phyloP scores from a whole-genome alignment of 2,888 invertebrate species.

The Oeneis ivallda region DNA sequence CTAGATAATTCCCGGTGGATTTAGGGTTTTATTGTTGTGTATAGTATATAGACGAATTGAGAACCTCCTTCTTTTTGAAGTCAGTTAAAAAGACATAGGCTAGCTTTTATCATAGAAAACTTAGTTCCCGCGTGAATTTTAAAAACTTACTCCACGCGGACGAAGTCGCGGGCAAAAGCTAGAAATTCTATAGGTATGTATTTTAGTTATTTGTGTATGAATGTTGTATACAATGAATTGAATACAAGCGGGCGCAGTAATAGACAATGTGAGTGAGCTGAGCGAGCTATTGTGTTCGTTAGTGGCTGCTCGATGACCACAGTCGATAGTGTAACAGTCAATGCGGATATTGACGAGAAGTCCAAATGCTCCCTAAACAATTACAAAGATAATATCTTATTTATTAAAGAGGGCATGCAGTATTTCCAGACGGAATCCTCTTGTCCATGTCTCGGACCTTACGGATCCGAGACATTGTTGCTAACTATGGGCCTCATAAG shows the following conservation, averaged over 20 bases:
- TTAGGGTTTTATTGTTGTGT: not conserved
- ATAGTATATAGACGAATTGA: too few species aligned
- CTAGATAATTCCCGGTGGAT: not conserved
- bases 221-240: slow-evolving; percentile 10
- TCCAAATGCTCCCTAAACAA: not conserved
- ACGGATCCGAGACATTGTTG: too few species aligned
- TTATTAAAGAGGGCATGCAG: not conserved
- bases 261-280: slow-evolving; percentile 5
- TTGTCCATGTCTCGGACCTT: too few species aligned
- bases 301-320: slow-evolving; percentile 4
- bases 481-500: too few species aligned
- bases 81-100: too few species aligned
- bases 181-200: too few species aligned
- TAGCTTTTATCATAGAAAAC: too few species aligned
- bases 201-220: slow-evolving; percentile 9
- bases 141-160: too few species aligned
- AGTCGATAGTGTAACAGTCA: not conserved
- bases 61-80: too few species aligned
- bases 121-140: too few species aligned
- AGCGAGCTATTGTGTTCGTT: slow-evolving; percentile 5
- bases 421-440: too few species aligned
- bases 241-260: not conserved
- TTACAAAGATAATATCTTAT: not conserved
- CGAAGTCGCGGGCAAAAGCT: not conserved
- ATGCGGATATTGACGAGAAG: not conserved